A percentile compares a stretch with the other conserved stretches of the same genome.
Conservation (phyloP, 2,113 vertebrate genomes). For the Marcusenius ussheri region DNA sequence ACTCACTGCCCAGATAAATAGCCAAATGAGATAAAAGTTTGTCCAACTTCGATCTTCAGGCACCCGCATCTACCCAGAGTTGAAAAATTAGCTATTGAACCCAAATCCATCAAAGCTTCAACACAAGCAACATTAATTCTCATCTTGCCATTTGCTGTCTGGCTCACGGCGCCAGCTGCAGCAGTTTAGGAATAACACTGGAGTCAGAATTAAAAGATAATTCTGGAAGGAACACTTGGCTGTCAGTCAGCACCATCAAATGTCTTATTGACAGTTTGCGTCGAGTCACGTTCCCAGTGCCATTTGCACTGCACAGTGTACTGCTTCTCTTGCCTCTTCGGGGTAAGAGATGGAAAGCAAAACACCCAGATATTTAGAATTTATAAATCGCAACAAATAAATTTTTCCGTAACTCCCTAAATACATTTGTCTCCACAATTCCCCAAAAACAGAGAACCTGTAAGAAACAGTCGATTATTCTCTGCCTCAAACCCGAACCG, state of each 20-base stretch:
- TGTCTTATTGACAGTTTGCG: not conserved
- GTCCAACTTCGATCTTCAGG: not conserved
- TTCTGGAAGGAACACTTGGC: not conserved
- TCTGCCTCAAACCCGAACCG: not conserved
- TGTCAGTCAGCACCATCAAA: not conserved
- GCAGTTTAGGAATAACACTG: not conserved
- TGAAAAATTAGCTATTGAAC: not conserved
- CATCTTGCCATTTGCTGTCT: not conserved
- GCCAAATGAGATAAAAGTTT: not conserved
- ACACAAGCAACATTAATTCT: not conserved
- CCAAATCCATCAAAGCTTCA: not conserved
- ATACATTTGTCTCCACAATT: not conserved
- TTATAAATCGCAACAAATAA: not conserved
- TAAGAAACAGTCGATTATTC: not conserved
- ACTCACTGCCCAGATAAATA: not conserved
- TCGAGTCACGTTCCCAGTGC: not conserved
- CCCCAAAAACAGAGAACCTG: not conserved
- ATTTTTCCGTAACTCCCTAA: not conserved
- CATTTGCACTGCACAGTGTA: not conserved
- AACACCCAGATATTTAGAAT: not conserved
- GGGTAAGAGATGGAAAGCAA: not conserved
- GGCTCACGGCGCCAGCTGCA: not conserved
- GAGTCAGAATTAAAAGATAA: not conserved
- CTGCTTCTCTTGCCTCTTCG: not conserved
- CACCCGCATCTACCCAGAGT: not conserved